phyloP scores from a whole-genome alignment of 2,888 invertebrate genomes.

The Pseudanteris insignis region DNA sequence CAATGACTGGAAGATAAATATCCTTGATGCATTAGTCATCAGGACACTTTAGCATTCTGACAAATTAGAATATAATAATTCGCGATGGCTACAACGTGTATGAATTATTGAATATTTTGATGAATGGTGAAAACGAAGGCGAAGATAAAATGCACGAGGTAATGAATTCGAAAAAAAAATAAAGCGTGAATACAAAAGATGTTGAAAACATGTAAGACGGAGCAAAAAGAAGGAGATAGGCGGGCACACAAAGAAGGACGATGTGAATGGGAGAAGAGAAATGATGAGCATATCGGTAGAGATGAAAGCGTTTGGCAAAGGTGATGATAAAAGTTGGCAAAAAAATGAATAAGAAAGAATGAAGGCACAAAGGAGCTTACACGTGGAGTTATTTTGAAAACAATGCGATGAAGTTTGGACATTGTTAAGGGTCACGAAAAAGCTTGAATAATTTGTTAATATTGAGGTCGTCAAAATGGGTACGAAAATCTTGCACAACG shows the following conservation, averaged over 20 bases:
- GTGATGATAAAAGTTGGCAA: conserved; percentile 31
- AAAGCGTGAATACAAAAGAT: conserved; percentile 29
- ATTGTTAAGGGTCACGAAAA: too few species aligned
- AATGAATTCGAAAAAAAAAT: conserved; percentile 24
- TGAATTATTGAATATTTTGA: conserved; percentile 32
- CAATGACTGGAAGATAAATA: too few species aligned
- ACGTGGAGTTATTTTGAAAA: conserved; percentile 21
- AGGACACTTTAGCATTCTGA: not conserved
- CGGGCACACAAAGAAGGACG: conserved; percentile 38
- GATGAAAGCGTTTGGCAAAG: conserved; percentile 22
- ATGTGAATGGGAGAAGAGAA: conserved; percentile 35
- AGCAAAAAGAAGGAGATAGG: conserved; percentile 19
- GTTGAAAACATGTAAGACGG: conserved; percentile 13
- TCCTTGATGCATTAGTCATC: too few species aligned
- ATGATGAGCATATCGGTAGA: conserved; percentile 28
- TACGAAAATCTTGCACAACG: too few species aligned
- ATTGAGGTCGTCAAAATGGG: too few species aligned
- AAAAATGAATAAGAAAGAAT: too few species aligned
- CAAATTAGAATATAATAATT: conserved; percentile 16
- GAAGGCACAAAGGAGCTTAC: not conserved
- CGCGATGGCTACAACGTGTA: conserved; percentile 1
- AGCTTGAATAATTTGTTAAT: conserved; percentile 4
- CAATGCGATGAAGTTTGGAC: conserved; percentile 19
- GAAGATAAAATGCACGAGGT: conserved; percentile 28
- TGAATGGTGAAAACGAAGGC: conserved; percentile 26